Base-by-base conservation (phyloP, 2,113 vertebrate genomes). In the Petroica traversi region DNA sequence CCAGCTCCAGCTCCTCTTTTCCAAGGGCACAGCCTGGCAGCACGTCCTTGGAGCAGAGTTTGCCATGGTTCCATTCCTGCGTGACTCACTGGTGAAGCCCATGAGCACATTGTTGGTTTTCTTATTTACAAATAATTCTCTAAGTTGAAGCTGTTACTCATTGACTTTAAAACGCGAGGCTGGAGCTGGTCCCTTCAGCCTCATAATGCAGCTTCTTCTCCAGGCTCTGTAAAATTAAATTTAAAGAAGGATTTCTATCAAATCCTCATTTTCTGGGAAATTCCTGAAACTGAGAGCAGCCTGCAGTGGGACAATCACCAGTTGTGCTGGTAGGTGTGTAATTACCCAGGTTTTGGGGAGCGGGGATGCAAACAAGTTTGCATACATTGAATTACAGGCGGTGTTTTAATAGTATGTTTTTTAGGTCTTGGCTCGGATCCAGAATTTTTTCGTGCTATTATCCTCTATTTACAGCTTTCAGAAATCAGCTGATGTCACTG, bases 401-500 rank as follows among this genome's bases (percentile, higher is more conserved):
- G 89, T 82, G 76, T 84, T 94, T 97, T 94, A 92, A 88, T 95
- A 58, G 61, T 96, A 88, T 79, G 84, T 71, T 89, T 90, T 95
- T 92, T 75, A 84, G 71, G 68, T 18, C 93, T 95, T 97, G 95
- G 97, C 94, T 95, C 13, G 15, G 55, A 58, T 95, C 95, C 85
- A 87, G 76, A 52, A 69, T 94, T 67, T 85, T 93, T 96, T 93
- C 82, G 62, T 94, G 94, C 95, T 92, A 93, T 97, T 97, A 96
- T 97, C 76, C 96, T 97, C 97, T 98, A 95, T 98, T 98, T 98
- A 96, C 98, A 98, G 98, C 97, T 96, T 94, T 96, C 92, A 89
- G 90, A 85, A 97, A 96, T 97, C 96, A 93, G 95, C 97, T 98
- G 96, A 97, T 98, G 95, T 97, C 93, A 96, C 93, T 66, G 96